Evolutionary conservation across 2,797 vertebrate species (phyloP).

Genomic region (Pyrocephalus nanus): DNA sequence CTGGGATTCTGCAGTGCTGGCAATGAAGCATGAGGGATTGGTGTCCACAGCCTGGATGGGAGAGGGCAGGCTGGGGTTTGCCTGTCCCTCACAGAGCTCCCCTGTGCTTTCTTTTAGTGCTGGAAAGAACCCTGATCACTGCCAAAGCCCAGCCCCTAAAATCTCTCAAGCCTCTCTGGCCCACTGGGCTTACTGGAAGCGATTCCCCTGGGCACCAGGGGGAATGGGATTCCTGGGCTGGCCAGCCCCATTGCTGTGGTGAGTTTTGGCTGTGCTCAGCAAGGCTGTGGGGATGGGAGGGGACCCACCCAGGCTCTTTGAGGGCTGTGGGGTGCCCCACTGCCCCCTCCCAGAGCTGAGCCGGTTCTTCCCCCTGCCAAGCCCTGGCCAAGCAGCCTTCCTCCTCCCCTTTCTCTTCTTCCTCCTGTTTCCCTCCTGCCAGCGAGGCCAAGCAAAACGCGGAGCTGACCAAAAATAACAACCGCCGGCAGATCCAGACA

Average conservation of each 20-base stretch:
- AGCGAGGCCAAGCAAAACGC: not conserved
- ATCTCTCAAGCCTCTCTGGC: not conserved
- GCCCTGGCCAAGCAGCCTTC: not conserved
- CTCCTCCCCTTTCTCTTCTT: conserved; percentile 33
- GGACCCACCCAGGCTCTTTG: rapidly evolving
- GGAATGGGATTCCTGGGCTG: not conserved
- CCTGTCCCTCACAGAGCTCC: not conserved
- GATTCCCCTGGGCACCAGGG: not conserved
- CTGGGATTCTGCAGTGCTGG: not conserved
- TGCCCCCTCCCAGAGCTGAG: not conserved
- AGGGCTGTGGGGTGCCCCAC: not conserved
- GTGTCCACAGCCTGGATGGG: rapidly evolving
- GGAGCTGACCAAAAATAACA: conserved; percentile 56
- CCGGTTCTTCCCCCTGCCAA: not conserved
- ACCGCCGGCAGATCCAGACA: conserved; percentile 44
- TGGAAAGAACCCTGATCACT: not conserved
- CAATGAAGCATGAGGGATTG: not conserved
- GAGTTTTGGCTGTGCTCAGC: not conserved
- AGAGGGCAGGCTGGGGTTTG: not conserved
- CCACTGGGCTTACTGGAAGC: not conserved
- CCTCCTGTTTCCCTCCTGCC: not conserved
- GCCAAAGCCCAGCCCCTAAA: not conserved
- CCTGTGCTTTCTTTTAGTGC: not conserved
- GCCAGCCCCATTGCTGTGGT: not conserved
- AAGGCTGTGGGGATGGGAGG: not conserved